These are phyloP conservation scores for Clepsis dumicolana DNA, from an alignment of 2,888 invertebrate species.

Conservation along the genomic window DNA sequence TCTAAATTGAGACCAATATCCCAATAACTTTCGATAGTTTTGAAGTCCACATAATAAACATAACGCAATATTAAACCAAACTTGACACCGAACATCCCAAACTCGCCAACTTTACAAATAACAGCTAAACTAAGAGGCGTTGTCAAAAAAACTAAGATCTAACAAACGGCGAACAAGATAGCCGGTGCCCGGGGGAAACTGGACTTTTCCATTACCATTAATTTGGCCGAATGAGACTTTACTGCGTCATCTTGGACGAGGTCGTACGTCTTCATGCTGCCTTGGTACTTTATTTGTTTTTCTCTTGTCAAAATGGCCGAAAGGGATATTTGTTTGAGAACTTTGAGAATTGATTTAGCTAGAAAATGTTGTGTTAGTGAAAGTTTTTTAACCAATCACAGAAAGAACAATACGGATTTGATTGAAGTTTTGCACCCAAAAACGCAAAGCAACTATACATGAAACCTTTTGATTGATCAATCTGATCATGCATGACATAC, in stretches of 20 bases:
- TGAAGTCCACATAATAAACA: neutral
- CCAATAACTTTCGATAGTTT: neutral
- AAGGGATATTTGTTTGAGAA: too few species aligned
- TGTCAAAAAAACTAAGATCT: conserved; percentile 36
- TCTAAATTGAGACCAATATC: neutral
- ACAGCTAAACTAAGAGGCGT: conserved; percentile 31
- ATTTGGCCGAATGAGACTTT: conserved; percentile 64
- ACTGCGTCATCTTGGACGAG: conserved; percentile 62
- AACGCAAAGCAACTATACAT: too few species aligned
- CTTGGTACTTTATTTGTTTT: conserved; percentile 53
- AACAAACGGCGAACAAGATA: conserved; percentile 39
- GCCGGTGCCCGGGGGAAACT: conserved; percentile 51
- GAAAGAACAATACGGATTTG: too few species aligned
- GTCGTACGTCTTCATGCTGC: conserved; percentile 62
- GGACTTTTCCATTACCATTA: conserved; percentile 73
- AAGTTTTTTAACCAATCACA: too few species aligned
- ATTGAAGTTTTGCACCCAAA: too few species aligned
- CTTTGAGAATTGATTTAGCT: too few species aligned
- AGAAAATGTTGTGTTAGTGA: too few species aligned
- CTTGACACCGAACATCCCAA: neutral
- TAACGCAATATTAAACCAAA: neutral
- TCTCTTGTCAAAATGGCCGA: conserved; percentile 37
- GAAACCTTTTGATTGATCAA: too few species aligned
- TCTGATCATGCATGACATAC: too few species aligned
- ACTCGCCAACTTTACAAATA: conserved; percentile 23